Evolutionary conservation across 2,797 vertebrate genomes (phyloP), one percentile per base, ranked within the genome.

Genomic region (Rhinatrema bivittatum): DNA sequence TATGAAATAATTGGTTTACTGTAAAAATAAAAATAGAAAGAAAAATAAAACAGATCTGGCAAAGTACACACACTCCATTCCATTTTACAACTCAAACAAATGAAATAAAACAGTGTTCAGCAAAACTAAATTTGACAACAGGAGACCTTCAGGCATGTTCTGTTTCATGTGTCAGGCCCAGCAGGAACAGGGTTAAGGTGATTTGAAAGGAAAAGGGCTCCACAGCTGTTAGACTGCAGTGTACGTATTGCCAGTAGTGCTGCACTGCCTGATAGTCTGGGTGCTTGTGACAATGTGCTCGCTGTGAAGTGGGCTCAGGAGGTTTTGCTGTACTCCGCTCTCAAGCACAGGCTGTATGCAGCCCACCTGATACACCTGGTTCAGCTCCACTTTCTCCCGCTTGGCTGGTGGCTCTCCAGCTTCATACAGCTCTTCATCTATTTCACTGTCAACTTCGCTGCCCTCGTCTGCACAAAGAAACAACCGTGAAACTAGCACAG

Each of bases 241-340:
- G 25, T 97, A 96, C 24, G 91, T 94, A 68, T 95, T 98, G 70
- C 93, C 94, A 12, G 92, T 89, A 50, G 91, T 62, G 67, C 91
- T 90, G 87, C 95, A 97, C 65, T 95, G 95, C 68, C 94, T 84
- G 70, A 98, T 97, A 76, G 90, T 95, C 74, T 91, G 90, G 31
- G 91, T 88, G 31, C 75, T 85, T 5, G 83, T 67, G 34, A 92
- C 83, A 55, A 94, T 91, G 78, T 95, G 94, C 67, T 97, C 93
- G 1, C 79, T 83, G 46, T 91, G 91, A 60, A 95, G 72, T 13
- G 91, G 88, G 65, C 78, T 91, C 61, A 97, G 88, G 40, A 97
- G 88, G 40, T 78, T 81, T 3, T 88, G 91, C 51, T 97, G 89
- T 54, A 95, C 89, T 15, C 63, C 56, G 23, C 72, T 73, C 53